A percentile compares a stretch with the other conserved stretches of the same genome.
Evolutionary conservation across 2,888 invertebrate species (phyloP).

Genomic region (Drosophila phalerata): DNA sequence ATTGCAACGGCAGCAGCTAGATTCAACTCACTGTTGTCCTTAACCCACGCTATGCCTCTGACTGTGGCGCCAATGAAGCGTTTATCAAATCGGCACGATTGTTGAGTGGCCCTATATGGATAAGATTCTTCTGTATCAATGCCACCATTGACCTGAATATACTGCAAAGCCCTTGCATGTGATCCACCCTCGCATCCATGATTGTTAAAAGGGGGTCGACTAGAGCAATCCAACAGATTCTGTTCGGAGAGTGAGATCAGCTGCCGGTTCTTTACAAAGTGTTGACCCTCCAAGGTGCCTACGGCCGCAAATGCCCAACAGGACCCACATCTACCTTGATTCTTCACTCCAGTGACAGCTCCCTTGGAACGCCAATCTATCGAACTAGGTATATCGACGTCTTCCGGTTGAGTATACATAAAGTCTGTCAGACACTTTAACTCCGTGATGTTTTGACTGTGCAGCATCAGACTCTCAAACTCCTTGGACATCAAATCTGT

Average conservation of each 20-base stretch:
- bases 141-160: constrained; percentile 92
- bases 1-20: constrained; percentile 92
- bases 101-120: constrained; percentile 92
- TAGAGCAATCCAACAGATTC: constrained; percentile 95
- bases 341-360: constrained; percentile 94
- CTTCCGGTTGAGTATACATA: constrained; percentile 80
- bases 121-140: constrained; percentile 95
- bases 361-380: constrained; percentile 94
- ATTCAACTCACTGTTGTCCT: constrained; percentile 88
- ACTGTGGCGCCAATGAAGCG: constrained; percentile 91
- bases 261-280: constrained; percentile 91
- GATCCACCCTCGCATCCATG: constrained; percentile 92
- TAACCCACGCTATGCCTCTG: constrained; percentile 91
- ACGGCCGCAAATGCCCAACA: constrained; percentile 98
- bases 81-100: constrained; percentile 89
- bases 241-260: constrained; percentile 95
- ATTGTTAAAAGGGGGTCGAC: constrained; percentile 87
- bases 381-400: constrained; percentile 89
- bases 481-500: constrained; percentile 91
- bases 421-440: neutral
- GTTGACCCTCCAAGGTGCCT: constrained; percentile 94
- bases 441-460: constrained; percentile 35
- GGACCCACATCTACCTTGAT: constrained; percentile 94
- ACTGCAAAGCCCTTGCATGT: constrained; percentile 92
- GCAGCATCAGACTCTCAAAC: constrained; percentile 86